A percentile compares a stretch with the other conserved stretches of the same genome.
These are phyloP conservation scores for Drosophila differens DNA, from an alignment of 2,888 invertebrate species.

Conservation along the genomic window DNA sequence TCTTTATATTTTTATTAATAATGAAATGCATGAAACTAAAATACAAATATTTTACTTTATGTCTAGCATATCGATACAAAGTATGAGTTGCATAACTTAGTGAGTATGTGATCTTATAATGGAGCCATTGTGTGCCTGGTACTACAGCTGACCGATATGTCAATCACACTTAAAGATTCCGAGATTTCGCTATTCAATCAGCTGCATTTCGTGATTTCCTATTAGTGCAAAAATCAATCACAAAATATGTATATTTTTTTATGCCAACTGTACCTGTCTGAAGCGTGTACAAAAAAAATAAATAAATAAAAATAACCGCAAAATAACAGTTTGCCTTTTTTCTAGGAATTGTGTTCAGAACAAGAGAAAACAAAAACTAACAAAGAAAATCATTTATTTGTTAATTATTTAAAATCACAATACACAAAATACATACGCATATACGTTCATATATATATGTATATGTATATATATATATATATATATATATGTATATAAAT, in stretches of 20 bases:
- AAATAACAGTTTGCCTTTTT: not conserved
- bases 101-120: not conserved
- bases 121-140: not conserved
- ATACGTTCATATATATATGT: not conserved
- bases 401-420: constrained; percentile 65
- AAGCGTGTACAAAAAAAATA: constrained; percentile 3
- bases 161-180: constrained; percentile 27
- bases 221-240: constrained; percentile 7
- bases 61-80: no score
- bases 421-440: constrained; percentile 28
- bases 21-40: not conserved
- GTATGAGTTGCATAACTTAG: not conserved
- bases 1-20: not conserved
- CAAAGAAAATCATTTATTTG: constrained; percentile 53
- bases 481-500: constrained; percentile 11
- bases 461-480: not conserved
- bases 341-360: constrained; percentile 13
- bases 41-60: not conserved
- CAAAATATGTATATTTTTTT: constrained; percentile 10
- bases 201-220: constrained; percentile 11
- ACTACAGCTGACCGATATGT: not conserved
- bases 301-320: not conserved
- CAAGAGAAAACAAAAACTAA: constrained; percentile 6
- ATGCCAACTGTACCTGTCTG: constrained; percentile 30
- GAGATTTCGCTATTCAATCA: constrained; percentile 2